Evolutionary conservation across 2,888 invertebrate genomes (phyloP), one percentile per base, ranked within the genome.

Genomic region (Caenorhabditis macrosperma): DNA sequence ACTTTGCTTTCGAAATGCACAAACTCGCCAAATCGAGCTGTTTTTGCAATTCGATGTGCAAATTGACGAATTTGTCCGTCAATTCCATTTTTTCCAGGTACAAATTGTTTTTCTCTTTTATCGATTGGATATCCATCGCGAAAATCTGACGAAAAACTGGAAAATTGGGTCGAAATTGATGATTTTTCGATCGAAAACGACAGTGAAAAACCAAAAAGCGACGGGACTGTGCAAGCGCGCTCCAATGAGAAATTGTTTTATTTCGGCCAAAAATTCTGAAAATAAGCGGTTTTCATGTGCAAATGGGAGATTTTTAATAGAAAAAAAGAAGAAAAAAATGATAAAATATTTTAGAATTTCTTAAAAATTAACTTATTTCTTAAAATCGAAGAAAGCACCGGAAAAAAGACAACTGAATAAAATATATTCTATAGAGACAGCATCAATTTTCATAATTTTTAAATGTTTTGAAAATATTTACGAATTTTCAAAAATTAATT

Each of bases 1-100:
- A 80, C 79, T 79, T 79, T 50, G 79, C 79, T 68, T 74, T 79
- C 15, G 79, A 79, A 46, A 79, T 68, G 41, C 74, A 74, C 44
- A 74, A 50, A 60, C 50, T 79, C 12, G 79, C 79, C 68, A 74
- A 46, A 46, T 60, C 52, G 15, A 80, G 28, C 46, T 80, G 46
- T 24, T 60, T 66, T 41, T 41, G 59, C 2, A 57, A 26, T 20
- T 71, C 20, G 17, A 46, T 50, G 38, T 75, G 75, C 35, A 67
- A 33, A 12, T 41, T 61, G 7, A 80, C 33, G 26, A 54, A 75
- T n/a, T 75, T 22, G 30, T 80, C 69, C 1, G 67, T 64, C 15
- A 71, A 41, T 20, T 64, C 61, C 55, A 80, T 30, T 35, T 57
- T 64, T 28, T 75, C 60, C 17, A 80, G 63, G n/a, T 60, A 54